Conservation (phyloP, 2,113 vertebrate genomes). For the Myrmecophaga tridactyla region DNA sequence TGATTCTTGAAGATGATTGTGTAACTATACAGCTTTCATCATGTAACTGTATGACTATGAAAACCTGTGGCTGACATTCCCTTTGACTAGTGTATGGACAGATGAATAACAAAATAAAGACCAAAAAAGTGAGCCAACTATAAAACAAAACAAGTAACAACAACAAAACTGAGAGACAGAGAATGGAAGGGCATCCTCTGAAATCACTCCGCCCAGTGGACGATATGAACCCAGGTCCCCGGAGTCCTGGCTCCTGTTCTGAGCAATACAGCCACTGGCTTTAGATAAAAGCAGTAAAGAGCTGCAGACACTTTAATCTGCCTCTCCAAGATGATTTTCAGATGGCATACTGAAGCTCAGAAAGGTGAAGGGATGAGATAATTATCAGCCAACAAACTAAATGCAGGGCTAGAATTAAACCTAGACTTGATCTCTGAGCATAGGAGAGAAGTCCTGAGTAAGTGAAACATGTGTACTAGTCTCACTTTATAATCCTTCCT, state of each 20-base stretch:
- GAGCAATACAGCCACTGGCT: too few relatives aligned
- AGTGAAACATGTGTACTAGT: background rate
- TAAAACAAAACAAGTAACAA: too few relatives aligned
- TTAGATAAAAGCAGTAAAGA: background rate
- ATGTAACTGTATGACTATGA: too few relatives aligned
- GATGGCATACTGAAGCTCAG: background rate
- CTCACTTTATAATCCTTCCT: too few relatives aligned
- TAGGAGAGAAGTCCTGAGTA: background rate
- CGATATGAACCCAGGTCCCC: background rate
- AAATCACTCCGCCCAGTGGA: background rate
- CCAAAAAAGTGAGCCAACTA: too few relatives aligned
- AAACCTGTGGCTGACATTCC: too few relatives aligned
- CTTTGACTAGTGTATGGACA: too few relatives aligned
- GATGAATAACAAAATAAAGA: too few relatives aligned
- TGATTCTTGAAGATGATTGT: too few relatives aligned
- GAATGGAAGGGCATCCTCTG: too few relatives aligned
- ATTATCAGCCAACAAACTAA: background rate
- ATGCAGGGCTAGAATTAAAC: background rate
- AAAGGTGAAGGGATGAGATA: background rate
- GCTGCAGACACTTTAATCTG: background rate
- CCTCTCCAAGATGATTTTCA: background rate
- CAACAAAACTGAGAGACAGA: too few relatives aligned
- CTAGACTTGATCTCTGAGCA: background rate
- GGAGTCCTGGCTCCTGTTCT: background rate
- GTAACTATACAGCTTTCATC: too few relatives aligned